Conservation (phyloP, 2,888 invertebrate genomes). For the Orthosia gracilis region DNA sequence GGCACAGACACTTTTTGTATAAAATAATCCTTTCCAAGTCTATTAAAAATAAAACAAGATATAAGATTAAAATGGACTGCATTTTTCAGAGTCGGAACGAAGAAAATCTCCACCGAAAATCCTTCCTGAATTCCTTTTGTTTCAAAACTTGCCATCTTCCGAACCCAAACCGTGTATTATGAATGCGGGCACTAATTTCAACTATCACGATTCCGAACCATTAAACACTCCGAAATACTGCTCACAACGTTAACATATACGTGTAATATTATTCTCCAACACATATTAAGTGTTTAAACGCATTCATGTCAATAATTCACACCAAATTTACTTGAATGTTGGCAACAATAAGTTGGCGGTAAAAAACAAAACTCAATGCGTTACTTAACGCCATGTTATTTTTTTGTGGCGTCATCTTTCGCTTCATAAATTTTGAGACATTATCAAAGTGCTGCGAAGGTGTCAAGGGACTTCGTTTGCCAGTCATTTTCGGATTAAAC, state of each 20-base stretch:
- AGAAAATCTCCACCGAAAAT: not conserved
- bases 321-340: no score
- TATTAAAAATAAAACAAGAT: not conserved
- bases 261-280: slow-evolving; percentile 52
- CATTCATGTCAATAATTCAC: no score
- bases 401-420: slow-evolving; percentile 53
- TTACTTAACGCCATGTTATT: slow-evolving; percentile 43
- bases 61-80: no score
- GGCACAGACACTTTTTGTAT: no score
- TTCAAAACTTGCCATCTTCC: slow-evolving; percentile 37
- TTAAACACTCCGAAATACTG: no score
- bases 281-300: slow-evolving; percentile 38
- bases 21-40: not conserved
- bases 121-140: not conserved
- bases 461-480: no score
- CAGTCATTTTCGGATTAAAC: slow-evolving; percentile 19
- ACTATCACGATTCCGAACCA: no score
- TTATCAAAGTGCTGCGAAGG: no score
- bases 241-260: no score
- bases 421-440: slow-evolving; percentile 50
- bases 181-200: no score
- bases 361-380: slow-evolving; percentile 55
- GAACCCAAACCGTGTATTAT: slow-evolving; percentile 63
- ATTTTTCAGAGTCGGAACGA: not conserved
- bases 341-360: not conserved